A percentile compares a stretch with the other conserved stretches of the same genome.
Conservation (phyloP, 2,888 invertebrate species). For the Lampropteryx suffumata region DNA sequence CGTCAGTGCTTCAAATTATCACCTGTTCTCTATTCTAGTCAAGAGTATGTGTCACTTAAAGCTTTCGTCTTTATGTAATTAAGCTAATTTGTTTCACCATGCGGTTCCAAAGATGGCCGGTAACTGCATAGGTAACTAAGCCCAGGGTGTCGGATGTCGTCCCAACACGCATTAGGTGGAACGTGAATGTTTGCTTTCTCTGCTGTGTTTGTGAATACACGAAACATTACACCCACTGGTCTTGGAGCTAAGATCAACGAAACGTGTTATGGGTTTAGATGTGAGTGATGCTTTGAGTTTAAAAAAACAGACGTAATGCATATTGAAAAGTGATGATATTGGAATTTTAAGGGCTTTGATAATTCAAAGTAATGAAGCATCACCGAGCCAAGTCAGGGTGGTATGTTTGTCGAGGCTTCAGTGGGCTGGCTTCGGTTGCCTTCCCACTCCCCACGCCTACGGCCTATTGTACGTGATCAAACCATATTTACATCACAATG, state of each 20-base stretch:
- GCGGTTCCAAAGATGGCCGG: constrained; percentile 16
- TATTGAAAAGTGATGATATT: too few species aligned
- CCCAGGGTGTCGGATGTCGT: constrained; percentile 71
- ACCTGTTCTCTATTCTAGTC: too few species aligned
- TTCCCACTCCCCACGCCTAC: constrained; percentile 69
- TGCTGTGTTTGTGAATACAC: constrained; percentile 63
- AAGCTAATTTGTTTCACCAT: constrained; percentile 5
- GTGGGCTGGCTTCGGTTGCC: constrained; percentile 48
- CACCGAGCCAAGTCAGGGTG: constrained; percentile 44
- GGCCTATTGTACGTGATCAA: constrained; percentile 71
- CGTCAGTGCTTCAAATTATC: too few species aligned
- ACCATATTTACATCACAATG: constrained; percentile 79
- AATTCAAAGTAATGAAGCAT: constrained; percentile 38
- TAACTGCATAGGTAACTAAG: constrained; percentile 28
- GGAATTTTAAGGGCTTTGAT: not conserved
- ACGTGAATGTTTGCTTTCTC: constrained; percentile 77
- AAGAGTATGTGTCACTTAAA: too few species aligned
- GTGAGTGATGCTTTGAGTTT: constrained; percentile 10
- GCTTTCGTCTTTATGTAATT: not conserved
- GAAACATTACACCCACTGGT: constrained; percentile 68
- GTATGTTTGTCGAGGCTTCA: constrained; percentile 61
- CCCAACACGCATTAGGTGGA: constrained; percentile 68
- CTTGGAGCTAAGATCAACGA: constrained; percentile 44
- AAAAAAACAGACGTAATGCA: too few species aligned
- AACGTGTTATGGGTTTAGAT: constrained; percentile 34